Evolutionary conservation across 2,888 invertebrate species (phyloP), one percentile per base, ranked within the genome.

Genomic region (Conomelus anceps): DNA sequence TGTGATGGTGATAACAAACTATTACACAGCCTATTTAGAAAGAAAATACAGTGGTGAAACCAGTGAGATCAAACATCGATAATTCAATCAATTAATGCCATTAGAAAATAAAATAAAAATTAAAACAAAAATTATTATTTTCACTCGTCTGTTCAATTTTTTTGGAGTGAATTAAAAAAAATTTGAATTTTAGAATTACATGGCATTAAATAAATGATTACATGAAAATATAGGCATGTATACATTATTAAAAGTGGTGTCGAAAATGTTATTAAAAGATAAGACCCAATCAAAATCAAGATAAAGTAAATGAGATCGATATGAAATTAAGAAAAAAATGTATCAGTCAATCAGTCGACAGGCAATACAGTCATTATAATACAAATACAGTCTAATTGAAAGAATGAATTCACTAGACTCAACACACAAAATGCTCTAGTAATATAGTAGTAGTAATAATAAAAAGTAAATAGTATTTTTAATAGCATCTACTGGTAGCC

Each of bases 371-470:
- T 89, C 84, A 88, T 63, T 89, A 86, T 86, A 86, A 89, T 90
- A 90, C 89, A 90, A 90, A 90, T 88, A 90, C 84, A 89, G 89
- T 87, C 84, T 90, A 89, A 88, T 85, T 85, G 87, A 89, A 90
- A 87, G 88, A 87, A 88, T 88, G 87, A 88, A 89, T 87, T 90
- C 89, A 90, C 89, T 90, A 90, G 63, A 34, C 3, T 63, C 63
- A 90, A 90, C 90, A 90, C 90, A 89, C 90, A 90, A 90, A 90
- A 90, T 90, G 89, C 89, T 89, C 90, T 90, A 90, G 90, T 63
- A 63, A n/a, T 63, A 63, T 63, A 34, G 34, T 34, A 34, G 34
- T 34, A 34, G 34, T 34, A 34, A 34, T 34, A 34, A 34, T 34
- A 63, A 63, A 63, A n/a, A n/a, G 63, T 63, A 63, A 63, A 63